phyloP scores from a whole-genome alignment of 2,797 vertebrate genomes.

The Poeciliopsis presidionis region DNA sequence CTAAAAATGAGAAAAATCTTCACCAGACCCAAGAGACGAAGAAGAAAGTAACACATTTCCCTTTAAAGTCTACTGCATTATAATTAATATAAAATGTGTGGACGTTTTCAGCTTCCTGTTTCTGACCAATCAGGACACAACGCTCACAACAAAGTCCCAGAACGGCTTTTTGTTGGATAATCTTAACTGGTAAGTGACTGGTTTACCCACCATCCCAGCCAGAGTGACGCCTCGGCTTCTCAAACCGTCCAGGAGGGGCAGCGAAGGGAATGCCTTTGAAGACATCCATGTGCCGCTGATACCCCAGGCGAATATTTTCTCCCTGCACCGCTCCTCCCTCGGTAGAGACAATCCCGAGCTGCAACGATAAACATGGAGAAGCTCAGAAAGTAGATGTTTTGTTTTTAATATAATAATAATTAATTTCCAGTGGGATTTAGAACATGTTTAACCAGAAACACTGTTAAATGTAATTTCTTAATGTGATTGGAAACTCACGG shows the following conservation, averaged over 20 bases:
- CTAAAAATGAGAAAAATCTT: not conserved
- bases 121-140: not conserved
- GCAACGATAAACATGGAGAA: not conserved
- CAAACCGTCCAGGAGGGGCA: constrained; percentile 81
- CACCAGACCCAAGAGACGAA: not conserved
- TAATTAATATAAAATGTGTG: not conserved
- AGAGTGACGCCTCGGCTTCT: constrained; percentile 87
- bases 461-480: not conserved
- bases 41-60: not conserved
- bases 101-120: not conserved
- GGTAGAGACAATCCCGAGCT: constrained; percentile 89
- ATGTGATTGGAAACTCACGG: constrained; percentile 54
- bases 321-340: constrained; percentile 93
- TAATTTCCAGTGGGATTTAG: not conserved
- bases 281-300: constrained; percentile 79
- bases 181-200: not conserved
- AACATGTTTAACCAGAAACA: not conserved
- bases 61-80: not conserved
- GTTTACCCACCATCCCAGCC: constrained; percentile 88
- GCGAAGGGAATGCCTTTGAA: constrained; percentile 94
- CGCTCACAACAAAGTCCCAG: not conserved
- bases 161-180: not conserved
- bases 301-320: constrained; percentile 76
- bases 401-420: not conserved
- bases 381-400: too few species aligned